Conservation (phyloP, 1,140 invertebrate genomes). For the Catajapyx aquilonaris region DNA sequence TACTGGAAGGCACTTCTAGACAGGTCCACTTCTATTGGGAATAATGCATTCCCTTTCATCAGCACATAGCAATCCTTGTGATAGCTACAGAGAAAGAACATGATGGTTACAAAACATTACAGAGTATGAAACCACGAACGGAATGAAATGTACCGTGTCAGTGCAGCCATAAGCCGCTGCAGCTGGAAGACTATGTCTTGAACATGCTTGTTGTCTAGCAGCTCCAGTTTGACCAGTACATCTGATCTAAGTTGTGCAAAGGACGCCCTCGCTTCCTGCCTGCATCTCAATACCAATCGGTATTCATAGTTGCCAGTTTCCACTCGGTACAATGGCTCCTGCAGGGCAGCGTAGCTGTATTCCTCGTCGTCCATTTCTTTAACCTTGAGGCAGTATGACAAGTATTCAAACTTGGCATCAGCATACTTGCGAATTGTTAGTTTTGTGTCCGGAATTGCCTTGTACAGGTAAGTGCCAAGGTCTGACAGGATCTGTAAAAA, state of each 20-base stretch:
- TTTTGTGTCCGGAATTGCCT: constrained; percentile 94
- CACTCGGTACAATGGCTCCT: constrained; percentile 89
- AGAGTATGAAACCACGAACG: too few species aligned
- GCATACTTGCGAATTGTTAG: constrained; percentile 94
- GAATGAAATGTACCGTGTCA: constrained; percentile 58
- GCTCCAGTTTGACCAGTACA: constrained; percentile 88
- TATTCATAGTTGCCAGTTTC: constrained; percentile 99
- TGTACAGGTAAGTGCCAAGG: constrained; percentile 86
- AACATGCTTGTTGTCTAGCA: constrained; percentile 94
- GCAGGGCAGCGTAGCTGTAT: constrained; percentile 75
- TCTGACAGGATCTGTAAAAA: constrained; percentile 59
- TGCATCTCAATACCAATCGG: constrained; percentile 80
- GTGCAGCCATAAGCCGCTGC: constrained; percentile 49
- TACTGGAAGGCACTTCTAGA: too few species aligned
- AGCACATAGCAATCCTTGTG: too few species aligned
- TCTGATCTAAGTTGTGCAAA: constrained; percentile 87
- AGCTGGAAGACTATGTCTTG: constrained; percentile 77
- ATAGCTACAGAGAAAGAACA: too few species aligned
- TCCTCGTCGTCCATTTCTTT: constrained; percentile 99
- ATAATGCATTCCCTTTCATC: too few species aligned
- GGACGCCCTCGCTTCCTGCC: constrained; percentile 72
- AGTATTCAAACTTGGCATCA: constrained; percentile 94
- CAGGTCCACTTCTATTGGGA: too few species aligned
- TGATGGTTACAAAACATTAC: too few species aligned
- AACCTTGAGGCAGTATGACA: constrained; percentile 93